These are phyloP conservation scores for Tenrec ecaudatus DNA, from an alignment of 2,113 vertebrate genomes.

Conservation along the genomic window DNA sequence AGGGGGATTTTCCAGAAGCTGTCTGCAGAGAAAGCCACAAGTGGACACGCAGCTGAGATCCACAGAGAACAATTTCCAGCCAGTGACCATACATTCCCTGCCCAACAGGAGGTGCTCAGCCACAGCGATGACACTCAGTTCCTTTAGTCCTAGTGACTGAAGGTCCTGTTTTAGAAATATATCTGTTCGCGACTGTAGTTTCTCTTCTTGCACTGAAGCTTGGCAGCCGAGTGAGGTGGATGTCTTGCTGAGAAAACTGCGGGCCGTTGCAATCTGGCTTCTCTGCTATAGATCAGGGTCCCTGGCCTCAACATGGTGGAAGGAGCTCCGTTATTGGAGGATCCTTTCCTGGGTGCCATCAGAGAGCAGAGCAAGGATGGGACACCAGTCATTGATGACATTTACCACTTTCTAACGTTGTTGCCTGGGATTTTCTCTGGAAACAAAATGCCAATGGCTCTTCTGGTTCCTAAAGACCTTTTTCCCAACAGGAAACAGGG, in stretches of 20 bases:
- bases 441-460: conserved; percentile 36
- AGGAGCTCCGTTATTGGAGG: neutral
- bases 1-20: neutral
- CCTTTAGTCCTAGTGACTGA: neutral
- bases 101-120: conserved; percentile 21
- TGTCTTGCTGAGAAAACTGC: conserved; percentile 34
- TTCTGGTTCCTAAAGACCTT: neutral
- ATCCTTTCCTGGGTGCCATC: conserved; percentile 34
- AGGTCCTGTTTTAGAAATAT: conserved; percentile 56
- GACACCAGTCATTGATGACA: conserved; percentile 40
- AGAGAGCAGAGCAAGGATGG: neutral
- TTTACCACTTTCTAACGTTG: conserved; percentile 57
- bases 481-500: conserved; percentile 34
- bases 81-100: conserved; percentile 47
- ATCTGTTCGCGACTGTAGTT: neutral
- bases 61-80: conserved; percentile 71
- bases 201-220: conserved; percentile 15
- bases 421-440: conserved; percentile 43
- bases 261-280: conserved; percentile 48
- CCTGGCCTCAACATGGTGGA: conserved; percentile 14
- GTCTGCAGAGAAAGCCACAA: conserved; percentile 62
- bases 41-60: conserved; percentile 21
- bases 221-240: conserved; percentile 24
- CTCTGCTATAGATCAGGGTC: neutral
- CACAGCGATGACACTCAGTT: neutral